Base-by-base conservation (phyloP, 2,113 vertebrate genomes). In the Heptranchias perlo region DNA sequence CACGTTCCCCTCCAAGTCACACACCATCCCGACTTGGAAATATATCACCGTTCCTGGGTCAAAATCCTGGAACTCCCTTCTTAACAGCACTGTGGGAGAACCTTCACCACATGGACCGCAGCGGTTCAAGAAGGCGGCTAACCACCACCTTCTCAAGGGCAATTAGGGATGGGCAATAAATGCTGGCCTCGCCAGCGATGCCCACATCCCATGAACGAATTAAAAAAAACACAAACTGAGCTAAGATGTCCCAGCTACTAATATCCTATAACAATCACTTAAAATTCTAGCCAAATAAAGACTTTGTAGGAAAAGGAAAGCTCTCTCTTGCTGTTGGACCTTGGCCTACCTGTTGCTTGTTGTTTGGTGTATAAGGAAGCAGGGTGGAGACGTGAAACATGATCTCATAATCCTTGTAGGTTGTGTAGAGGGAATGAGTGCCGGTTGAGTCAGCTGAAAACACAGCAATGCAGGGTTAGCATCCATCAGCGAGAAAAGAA, bases 311-410 rank as follows among this genome's bases (percentile, higher is more conserved):
- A 52, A 67, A 31, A 67, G 0, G 62, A 65, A 94, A 49, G 21
- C 2, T 94, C 25, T 67, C 23, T 28, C 39, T 65, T 64, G 8
- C 18, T 64, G 21, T 21, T 7, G 47, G 1, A 25, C 64, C 52
- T 16, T 16, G 49, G 95, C 96, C 96, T 98, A 99, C 99, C 99
- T 99, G 99, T 95, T 99, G 99, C 96, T 99, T 99, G 97, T 99
- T 99, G 98, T 99, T 99, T 82, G 99, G 98, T 64, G 99, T 99
- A 96, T 99, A 99, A 23, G 99, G 99, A 96, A 99, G 97, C 98
- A 99, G 98, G 82, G 99, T 99, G 11, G 99, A 99, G 96, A 99
- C 99, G 0, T 99, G 99, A 97, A 99, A 99, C 99, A 99, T 99
- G 96, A 99, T 98, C 97, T 99, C 99, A 96, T 99, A 99, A 97